Evolutionary conservation across 2,888 invertebrate species (phyloP).

Genomic region (Petrolisthes manimaculis): DNA sequence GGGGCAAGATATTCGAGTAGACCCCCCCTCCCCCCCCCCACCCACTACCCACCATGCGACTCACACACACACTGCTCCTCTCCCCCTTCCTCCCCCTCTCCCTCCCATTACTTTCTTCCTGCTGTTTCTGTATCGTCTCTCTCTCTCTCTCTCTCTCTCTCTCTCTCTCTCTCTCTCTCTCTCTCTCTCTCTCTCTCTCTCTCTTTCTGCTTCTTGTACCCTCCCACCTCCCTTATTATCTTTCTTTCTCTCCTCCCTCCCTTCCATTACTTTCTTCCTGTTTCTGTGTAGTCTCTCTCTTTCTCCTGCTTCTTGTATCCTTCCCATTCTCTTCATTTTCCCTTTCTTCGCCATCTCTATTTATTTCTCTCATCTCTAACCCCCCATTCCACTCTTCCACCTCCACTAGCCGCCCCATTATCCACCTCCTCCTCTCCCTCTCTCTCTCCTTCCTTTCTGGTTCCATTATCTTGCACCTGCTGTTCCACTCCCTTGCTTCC

Average conservation of each 20-base stretch:
- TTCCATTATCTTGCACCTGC: too few species aligned
- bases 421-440: not conserved
- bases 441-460: not conserved
- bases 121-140: not conserved
- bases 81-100: too few species aligned
- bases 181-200: not conserved
- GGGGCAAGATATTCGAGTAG: not conserved
- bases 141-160: not conserved
- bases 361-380: not conserved
- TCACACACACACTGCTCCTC: not conserved
- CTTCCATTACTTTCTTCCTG: not conserved
- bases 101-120: not conserved
- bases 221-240: not conserved
- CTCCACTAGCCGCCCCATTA: not conserved
- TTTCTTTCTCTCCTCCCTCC: not conserved
- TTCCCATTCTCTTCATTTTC: not conserved
- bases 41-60: not conserved
- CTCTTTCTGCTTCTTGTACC: not conserved
- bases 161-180: not conserved
- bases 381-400: not conserved
- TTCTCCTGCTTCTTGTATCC: not conserved
- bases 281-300: not conserved
- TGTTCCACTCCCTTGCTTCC: not conserved
- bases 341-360: not conserved
- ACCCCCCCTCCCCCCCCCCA: not conserved